phyloP scores from a whole-genome alignment of 2,797 vertebrate genomes.

The Falco columbarius region DNA sequence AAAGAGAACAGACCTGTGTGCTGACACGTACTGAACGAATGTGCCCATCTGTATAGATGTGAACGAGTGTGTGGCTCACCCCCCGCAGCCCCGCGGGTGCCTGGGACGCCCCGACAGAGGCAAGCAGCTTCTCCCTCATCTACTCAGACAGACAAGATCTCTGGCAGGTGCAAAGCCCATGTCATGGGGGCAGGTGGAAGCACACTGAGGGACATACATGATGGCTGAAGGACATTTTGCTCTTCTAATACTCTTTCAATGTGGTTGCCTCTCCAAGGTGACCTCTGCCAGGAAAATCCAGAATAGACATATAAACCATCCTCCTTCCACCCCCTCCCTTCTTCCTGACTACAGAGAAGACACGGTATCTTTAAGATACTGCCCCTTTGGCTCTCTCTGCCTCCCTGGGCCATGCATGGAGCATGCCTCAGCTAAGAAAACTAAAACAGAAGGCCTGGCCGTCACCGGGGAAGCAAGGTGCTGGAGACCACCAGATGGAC shows the following conservation, averaged over 20 bases:
- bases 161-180: not conserved
- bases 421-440: not conserved
- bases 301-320: not conserved
- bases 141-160: not conserved
- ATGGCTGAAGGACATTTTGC: not conserved
- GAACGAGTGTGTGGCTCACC: not conserved
- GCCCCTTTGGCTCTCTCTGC: not conserved
- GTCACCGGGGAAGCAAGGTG: not conserved
- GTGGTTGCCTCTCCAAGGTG: not conserved
- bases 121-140: not conserved
- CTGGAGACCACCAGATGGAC: not conserved
- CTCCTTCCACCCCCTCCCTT: not conserved
- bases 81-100: accelerated
- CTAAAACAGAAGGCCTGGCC: not conserved
- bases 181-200: not conserved
- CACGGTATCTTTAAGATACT: not conserved
- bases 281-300: not conserved
- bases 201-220: not conserved
- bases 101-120: not conserved
- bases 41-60: not conserved
- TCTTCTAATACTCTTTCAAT: not conserved
- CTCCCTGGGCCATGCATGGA: not conserved
- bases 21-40: not conserved
- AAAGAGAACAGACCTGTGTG: not conserved
- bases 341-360: not conserved